A percentile compares a stretch with the other conserved stretches of the same genome.
phyloP scores from a whole-genome alignment of 92 coral and sea anemone species.

The Parazoanthus darwini region DNA sequence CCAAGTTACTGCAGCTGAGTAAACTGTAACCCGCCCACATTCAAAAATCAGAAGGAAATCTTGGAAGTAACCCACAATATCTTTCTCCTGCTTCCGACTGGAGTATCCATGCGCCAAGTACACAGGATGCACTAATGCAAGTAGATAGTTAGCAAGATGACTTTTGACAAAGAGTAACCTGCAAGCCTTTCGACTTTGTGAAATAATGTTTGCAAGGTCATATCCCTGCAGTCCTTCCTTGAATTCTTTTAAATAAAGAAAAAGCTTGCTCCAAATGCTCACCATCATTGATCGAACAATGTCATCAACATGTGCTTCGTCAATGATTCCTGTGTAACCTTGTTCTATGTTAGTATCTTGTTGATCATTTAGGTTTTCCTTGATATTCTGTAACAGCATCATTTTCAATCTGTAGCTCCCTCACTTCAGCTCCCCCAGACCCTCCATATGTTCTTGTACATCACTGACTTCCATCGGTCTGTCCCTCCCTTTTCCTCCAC shows the following conservation, averaged over 20 bases:
- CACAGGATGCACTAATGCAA: slow-evolving; percentile 44
- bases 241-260: slow-evolving; percentile 41
- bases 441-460: slow-evolving; percentile 8
- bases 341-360: slow-evolving; percentile 51
- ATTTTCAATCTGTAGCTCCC: slow-evolving; percentile 18
- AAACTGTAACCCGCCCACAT: slow-evolving; percentile 47
- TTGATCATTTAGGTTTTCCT: slow-evolving; percentile 38
- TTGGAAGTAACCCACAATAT: slow-evolving; percentile 55
- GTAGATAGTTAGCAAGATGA: slow-evolving; percentile 37
- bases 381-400: slow-evolving; percentile 23
- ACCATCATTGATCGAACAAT: slow-evolving; percentile 48
- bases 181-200: slow-evolving; percentile 36
- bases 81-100: slow-evolving; percentile 46
- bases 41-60: slow-evolving; percentile 54
- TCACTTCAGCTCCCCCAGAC: slow-evolving; percentile 10
- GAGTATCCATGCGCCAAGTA: slow-evolving; percentile 50
- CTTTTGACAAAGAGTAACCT: slow-evolving; percentile 36
- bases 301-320: slow-evolving; percentile 42
- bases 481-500: slow-evolving; percentile 27
- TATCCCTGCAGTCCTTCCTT: slow-evolving; percentile 41
- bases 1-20: slow-evolving; percentile 45
- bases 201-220: slow-evolving; percentile 28
- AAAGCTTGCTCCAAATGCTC: slow-evolving; percentile 43
- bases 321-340: slow-evolving; percentile 52
- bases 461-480: slow-evolving; percentile 11